Conservation (phyloP, 2,113 vertebrate genomes). For the Salvelinus fontinalis region DNA sequence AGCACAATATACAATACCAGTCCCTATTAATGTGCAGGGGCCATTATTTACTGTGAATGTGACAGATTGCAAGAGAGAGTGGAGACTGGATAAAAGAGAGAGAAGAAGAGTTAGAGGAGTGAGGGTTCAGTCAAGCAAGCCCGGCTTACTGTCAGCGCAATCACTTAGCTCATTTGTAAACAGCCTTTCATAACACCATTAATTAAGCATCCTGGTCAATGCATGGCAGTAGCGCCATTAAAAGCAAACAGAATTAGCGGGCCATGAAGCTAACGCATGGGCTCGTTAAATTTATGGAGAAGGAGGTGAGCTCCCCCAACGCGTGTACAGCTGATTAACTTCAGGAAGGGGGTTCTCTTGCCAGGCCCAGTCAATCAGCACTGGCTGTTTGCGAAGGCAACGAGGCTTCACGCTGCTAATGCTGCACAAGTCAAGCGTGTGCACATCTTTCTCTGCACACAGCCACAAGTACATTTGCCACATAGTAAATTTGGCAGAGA, state of each 20-base stretch:
- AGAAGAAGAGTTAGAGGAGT: not conserved
- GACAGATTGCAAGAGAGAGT: too few species aligned
- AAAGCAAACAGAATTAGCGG: slow-evolving; percentile 55
- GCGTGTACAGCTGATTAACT: slow-evolving; percentile 50
- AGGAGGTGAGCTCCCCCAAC: slow-evolving; percentile 37
- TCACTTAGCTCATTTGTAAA: slow-evolving; percentile 58
- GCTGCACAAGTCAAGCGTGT: slow-evolving; percentile 39
- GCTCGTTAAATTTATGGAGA: slow-evolving; percentile 33
- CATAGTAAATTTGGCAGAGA: too few species aligned
- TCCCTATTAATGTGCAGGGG: too few species aligned
- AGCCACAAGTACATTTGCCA: too few species aligned
- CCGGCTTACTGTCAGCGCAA: slow-evolving; percentile 32
- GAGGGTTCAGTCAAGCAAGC: not conserved
- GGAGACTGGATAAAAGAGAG: not conserved
- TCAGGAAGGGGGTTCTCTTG: slow-evolving; percentile 28
- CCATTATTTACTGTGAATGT: too few species aligned
- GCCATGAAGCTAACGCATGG: slow-evolving; percentile 44
- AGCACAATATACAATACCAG: too few species aligned
- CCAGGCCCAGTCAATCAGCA: slow-evolving; percentile 43
- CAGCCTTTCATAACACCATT: slow-evolving; percentile 51
- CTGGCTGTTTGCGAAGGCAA: slow-evolving; percentile 34
- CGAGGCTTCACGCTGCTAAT: slow-evolving; percentile 23
- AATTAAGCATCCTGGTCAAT: slow-evolving; percentile 56
- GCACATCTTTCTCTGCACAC: slow-evolving; percentile 30
- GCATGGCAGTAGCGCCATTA: slow-evolving; percentile 31